A percentile compares a stretch with the other conserved stretches of the same genome.
phyloP scores from a whole-genome alignment of 37 sponge, comb jelly and placozoan genomes.

The Beroe forskalii region DNA sequence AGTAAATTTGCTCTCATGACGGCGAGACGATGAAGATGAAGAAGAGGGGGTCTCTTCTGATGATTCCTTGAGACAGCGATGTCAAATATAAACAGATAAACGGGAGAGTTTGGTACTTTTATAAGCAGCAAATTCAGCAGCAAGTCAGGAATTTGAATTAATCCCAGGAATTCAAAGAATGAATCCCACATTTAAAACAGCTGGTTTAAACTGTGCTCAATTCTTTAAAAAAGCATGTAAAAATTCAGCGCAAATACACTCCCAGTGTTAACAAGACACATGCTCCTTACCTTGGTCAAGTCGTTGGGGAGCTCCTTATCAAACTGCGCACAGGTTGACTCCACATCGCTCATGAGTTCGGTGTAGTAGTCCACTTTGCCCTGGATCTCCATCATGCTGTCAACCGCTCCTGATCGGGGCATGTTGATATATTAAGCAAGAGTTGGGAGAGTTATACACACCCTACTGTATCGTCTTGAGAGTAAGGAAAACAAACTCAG shows the following conservation, averaged over 20 bases:
- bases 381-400: conserved; percentile 51
- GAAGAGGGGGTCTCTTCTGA: background rate
- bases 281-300: conserved; percentile 30
- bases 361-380: conserved; percentile 37
- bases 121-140: background rate
- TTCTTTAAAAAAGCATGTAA: too few species aligned
- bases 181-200: too few species aligned
- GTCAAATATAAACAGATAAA: background rate
- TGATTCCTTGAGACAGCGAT: background rate
- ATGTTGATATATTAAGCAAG: too few species aligned
- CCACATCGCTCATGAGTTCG: conserved; percentile 12
- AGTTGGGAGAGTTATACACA: too few species aligned
- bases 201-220: too few species aligned
- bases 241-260: too few species aligned
- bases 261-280: too few species aligned
- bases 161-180: too few species aligned
- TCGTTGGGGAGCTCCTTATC: conserved; percentile 42
- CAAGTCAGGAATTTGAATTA: too few species aligned
- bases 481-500: too few species aligned
- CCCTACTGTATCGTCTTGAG: too few species aligned
- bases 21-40: background rate
- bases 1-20: background rate
- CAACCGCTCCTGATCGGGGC: conserved; percentile 25
- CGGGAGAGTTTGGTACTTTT: background rate
- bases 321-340: background rate